A percentile compares a stretch with the other conserved stretches of the same genome.
phyloP scores from a whole-genome alignment of 2,797 vertebrate species.

The Remorina albescens region DNA sequence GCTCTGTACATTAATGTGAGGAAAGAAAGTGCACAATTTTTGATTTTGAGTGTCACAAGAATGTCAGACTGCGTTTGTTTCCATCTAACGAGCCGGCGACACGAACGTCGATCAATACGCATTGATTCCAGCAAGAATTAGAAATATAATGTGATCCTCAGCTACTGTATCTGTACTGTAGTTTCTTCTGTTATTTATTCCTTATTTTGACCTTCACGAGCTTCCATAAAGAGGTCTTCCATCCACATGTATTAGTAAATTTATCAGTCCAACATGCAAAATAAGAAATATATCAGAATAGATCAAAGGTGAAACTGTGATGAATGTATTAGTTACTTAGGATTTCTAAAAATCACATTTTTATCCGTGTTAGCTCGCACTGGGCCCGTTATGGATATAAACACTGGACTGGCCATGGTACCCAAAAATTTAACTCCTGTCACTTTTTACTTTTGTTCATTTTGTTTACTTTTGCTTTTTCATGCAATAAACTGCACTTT shows the following conservation, averaged over 20 bases:
- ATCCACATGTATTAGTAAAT: background rate
- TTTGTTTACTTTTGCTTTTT: conserved; percentile 13
- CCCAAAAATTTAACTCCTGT: background rate
- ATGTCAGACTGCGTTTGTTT: background rate
- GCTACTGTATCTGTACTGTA: background rate
- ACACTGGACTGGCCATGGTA: conserved; percentile 1
- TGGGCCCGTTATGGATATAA: background rate
- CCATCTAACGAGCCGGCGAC: background rate
- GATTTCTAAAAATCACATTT: background rate
- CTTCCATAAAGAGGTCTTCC: background rate
- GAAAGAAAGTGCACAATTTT: too few relatives aligned
- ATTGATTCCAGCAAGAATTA: too few relatives aligned
- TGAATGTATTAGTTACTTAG: too few relatives aligned
- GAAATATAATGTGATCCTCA: too few relatives aligned
- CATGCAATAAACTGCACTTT: conserved; percentile 69
- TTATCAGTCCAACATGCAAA: background rate
- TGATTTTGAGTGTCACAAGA: background rate
- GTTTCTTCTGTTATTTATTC: background rate
- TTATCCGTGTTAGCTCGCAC: background rate
- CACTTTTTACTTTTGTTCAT: background rate
- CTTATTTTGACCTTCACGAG: too few relatives aligned
- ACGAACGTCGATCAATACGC: too few relatives aligned
- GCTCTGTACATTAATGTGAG: too few relatives aligned
- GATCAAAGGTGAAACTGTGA: background rate
- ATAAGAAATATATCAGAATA: background rate